Evolutionary conservation across 2,113 vertebrate genomes (phyloP), one percentile per base, ranked within the genome.

Genomic region (Grammomys dolichurus): DNA sequence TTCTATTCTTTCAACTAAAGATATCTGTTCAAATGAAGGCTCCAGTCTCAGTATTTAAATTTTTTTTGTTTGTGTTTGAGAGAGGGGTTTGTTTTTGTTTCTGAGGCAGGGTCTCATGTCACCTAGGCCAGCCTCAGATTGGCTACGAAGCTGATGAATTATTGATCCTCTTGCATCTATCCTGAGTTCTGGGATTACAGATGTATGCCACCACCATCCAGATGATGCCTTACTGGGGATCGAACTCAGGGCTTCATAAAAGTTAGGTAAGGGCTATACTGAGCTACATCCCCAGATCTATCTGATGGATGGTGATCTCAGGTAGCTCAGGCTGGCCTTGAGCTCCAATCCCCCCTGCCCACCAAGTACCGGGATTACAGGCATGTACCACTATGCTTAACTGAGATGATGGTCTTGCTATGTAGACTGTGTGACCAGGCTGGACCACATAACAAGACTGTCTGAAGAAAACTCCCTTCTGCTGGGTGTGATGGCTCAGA

Each of bases 11-110:
- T 78, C 72, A 56, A 56, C 33, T 81, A 19, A 63, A 69, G 28
- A 92, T 97, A 80, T 91, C 88, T 90, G 33, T 94, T 89, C 65
- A 93, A 80, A 96, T 72, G 22, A 75, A 89, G 73, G 58, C 43
- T 75, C 33, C 46, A 40, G 60, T 92, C 48, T 65, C 73, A 88
- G 60, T 26, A n/a, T 77, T 54, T 65, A 65, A 65, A 28, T 31
- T 65, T 65, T 65, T 65, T 28, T 65, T 65, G 63, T 28, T 65
- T 65, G 33, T 65, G 60, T 76, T 89, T 73, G 48, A 51, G 43
- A 22, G 43, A 48, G 28, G 4, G 16, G 9, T 51, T 26, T 65
- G 24, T 16, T 72, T 82, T 28, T 92, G 22, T 86, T 65, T 86
- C 63, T 31, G 48, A 87, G 46, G 65, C 26, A 56, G 69, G 43